These are phyloP conservation scores for Yponomeuta plumbellus DNA, from an alignment of 2,888 invertebrate genomes.

Conservation along the genomic window DNA sequence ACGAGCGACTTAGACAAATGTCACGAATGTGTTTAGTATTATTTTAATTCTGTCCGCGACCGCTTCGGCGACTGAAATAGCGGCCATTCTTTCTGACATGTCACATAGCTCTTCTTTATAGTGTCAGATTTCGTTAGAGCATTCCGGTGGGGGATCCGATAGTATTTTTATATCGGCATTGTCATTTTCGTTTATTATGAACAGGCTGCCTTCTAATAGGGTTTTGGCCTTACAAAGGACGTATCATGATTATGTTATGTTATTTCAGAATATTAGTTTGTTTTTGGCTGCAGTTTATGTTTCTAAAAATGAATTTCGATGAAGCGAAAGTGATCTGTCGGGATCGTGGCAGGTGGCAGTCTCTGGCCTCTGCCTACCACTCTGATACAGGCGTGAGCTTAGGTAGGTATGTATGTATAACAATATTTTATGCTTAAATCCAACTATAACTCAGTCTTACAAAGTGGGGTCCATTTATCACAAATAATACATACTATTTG, in stretches of 20 bases:
- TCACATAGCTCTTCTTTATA: constrained; percentile 17
- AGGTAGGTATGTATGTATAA: too few species aligned
- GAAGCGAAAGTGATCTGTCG: too few species aligned
- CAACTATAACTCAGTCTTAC: too few species aligned
- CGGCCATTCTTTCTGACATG: constrained; percentile 22
- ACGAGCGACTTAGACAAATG: constrained; percentile 16
- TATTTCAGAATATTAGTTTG: neutral
- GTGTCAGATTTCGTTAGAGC: constrained; percentile 17
- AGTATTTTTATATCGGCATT: neutral
- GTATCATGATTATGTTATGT: neutral
- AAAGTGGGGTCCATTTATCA: too few species aligned
- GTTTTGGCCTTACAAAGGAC: neutral
- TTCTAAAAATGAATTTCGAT: too few species aligned
- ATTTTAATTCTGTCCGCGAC: constrained; percentile 24
- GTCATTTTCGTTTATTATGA: neutral
- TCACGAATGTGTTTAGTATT: constrained; percentile 16
- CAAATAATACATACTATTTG: too few species aligned
- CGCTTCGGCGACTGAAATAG: constrained; percentile 17
- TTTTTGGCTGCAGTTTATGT: neutral
- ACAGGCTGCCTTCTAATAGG: neutral
- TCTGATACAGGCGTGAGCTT: too few species aligned
- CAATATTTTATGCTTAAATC: too few species aligned
- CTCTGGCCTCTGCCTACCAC: too few species aligned
- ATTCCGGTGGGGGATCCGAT: constrained; percentile 4
- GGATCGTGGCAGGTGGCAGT: too few species aligned